Base-by-base conservation (phyloP, 2,797 vertebrate species). In the Setipinna tenuifilis region DNA sequence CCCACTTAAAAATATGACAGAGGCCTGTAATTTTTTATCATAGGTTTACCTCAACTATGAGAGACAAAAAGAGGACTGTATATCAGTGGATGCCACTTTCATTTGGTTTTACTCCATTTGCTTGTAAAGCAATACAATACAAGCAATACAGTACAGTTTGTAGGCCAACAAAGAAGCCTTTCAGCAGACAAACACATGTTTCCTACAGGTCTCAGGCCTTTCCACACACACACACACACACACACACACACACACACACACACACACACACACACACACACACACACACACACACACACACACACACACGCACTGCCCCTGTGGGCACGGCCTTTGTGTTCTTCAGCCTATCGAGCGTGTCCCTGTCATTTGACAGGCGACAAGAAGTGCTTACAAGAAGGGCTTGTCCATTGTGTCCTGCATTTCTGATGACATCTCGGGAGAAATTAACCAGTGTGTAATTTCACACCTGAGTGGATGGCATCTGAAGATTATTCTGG, bases 391-490 rank as follows among this genome's bases (percentile, higher is more conserved):
- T 44, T 83, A 81, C 35, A 83, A 54, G 84, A 81, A 81, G n/a
- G 58, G 57, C 82, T 50, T 11, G 44, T 28, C 62, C 6, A 25
- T 83, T 62, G 48, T 16, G 82, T 28, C 50, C 62, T 21, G 28
- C 62, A 59, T 83, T 82, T 94, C 93, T 91, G 88, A 90, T 93
- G 90, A 19, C 91, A 92, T 93, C 93, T 91, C 84, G 87, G 58
- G 35, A 86, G 89, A 90, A 89, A 87, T 89, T 90, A 90, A 92
- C 91, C 91, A 87, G 87, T 58, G 14, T 88, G 86, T 88, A 89
- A 86, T 91, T 91, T 92, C 90, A 91, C 86, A 83, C 87, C 65
- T 83, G 89, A 93, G 87, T 90, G 93, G 91, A 93, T 92, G 91
- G 86, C 62, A 89, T 92, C 90, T 88, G 44, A 59, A 90, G 85